Percentiles rank a stretch among this genome's conserved stretches.
Conservation (phyloP, 2,113 vertebrate genomes). For the Paralichthys olivaceus region DNA sequence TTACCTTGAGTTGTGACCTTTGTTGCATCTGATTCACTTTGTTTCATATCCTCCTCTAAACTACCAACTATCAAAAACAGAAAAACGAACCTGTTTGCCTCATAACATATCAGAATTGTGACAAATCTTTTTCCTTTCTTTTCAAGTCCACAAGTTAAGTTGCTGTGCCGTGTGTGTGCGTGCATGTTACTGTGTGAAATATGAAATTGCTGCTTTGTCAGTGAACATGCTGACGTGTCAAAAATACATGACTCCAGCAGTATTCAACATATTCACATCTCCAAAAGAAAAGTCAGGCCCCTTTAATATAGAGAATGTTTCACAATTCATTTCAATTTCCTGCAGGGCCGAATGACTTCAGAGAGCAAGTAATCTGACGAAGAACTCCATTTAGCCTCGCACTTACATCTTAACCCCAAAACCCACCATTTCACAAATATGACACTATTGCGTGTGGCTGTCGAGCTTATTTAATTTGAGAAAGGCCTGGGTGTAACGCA, state of each 20-base stretch:
- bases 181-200: slow-evolving; percentile 23
- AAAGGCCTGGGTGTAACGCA: slow-evolving; percentile 54
- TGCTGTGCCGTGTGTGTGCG: background rate
- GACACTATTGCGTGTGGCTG: slow-evolving; percentile 53
- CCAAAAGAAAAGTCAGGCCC: slow-evolving; percentile 35
- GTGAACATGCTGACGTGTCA: slow-evolving; percentile 57
- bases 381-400: slow-evolving; percentile 71
- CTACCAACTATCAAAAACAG: background rate
- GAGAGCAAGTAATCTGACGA: slow-evolving; percentile 70
- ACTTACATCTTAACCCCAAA: slow-evolving; percentile 73
- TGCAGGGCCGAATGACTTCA: slow-evolving; percentile 73
- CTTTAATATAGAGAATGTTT: slow-evolving; percentile 63
- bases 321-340: slow-evolving; percentile 76
- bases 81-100: background rate
- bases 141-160: slow-evolving; percentile 11
- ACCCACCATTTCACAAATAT: slow-evolving; percentile 66
- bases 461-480: slow-evolving; percentile 69
- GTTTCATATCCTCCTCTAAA: background rate
- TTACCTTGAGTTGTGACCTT: background rate
- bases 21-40: background rate
- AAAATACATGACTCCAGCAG: slow-evolving; percentile 64
- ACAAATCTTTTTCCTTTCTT: background rate
- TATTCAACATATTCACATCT: slow-evolving; percentile 57
- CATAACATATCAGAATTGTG: background rate
- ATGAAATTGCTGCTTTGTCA: slow-evolving; percentile 61